A percentile compares a stretch with the other conserved stretches of the same genome.
phyloP scores from a whole-genome alignment of 2,888 invertebrate species.

The Limnephilus rhombicus region DNA sequence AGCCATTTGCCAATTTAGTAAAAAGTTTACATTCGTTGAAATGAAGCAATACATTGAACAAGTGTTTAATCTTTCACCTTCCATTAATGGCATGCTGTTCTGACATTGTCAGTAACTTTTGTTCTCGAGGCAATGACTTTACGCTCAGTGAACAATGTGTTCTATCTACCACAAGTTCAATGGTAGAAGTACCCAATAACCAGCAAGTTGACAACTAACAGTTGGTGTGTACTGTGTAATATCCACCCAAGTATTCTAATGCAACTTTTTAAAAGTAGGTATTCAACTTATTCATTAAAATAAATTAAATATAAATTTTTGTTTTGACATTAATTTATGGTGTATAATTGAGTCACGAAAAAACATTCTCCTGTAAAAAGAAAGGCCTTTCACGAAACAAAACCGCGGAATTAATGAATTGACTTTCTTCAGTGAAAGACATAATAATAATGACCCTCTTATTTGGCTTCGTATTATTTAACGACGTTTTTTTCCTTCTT shows the following conservation, averaged over 20 bases:
- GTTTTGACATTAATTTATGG: neutral
- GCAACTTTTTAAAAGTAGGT: no score
- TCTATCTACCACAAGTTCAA: neutral
- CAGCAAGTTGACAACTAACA: neutral
- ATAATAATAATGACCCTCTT: neutral
- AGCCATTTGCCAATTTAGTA: neutral
- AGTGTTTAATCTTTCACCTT: neutral
- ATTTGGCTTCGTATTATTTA: neutral
- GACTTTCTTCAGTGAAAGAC: neutral
- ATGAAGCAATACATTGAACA: neutral
- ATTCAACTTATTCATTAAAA: no score
- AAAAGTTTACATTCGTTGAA: neutral
- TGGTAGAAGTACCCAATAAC: neutral
- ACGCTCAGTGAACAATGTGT: neutral
- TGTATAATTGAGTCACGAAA: neutral
- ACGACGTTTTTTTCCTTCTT: neutral
- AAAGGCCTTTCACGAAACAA: neutral
- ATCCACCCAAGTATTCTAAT: neutral
- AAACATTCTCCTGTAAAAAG: neutral
- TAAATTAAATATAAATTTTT: neutral
- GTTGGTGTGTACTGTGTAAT: neutral
- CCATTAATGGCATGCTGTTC: neutral
- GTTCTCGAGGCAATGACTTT: neutral
- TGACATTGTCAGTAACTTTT: neutral
- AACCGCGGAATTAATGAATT: neutral